Percentiles rank a stretch among this genome's conserved stretches.
Conservation (phyloP, 1,140 invertebrate genomes). For the Aricia agestis region DNA sequence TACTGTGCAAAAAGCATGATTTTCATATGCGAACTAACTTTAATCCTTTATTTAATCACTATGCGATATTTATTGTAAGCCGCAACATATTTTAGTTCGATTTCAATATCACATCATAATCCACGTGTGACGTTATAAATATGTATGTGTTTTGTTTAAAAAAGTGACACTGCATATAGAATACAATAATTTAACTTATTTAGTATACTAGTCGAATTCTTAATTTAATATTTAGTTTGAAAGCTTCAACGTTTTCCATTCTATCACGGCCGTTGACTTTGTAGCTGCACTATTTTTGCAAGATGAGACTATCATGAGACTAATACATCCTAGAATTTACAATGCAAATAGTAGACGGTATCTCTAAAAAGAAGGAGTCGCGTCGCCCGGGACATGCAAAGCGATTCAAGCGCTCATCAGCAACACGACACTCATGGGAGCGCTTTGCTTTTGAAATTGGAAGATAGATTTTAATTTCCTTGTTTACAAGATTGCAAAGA, state of each 20-base stretch:
- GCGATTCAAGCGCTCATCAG: slow-evolving; percentile 39
- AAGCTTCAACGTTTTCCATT: too few relatives aligned
- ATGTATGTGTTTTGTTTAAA: too few relatives aligned
- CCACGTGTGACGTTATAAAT: too few relatives aligned
- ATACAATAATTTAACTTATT: too few relatives aligned
- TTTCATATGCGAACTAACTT: not conserved
- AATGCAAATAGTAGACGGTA: slow-evolving; percentile 32
- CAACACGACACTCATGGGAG: slow-evolving; percentile 35
- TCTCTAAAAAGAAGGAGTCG: slow-evolving; percentile 27
- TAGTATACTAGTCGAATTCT: too few relatives aligned
- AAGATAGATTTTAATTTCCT: slow-evolving; percentile 37
- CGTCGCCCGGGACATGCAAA: slow-evolving; percentile 35
- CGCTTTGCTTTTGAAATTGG: slow-evolving; percentile 42
- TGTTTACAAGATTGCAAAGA: not conserved
- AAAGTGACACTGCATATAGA: too few relatives aligned
- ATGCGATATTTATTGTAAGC: not conserved
- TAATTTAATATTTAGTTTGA: too few relatives aligned
- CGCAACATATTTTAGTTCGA: too few relatives aligned
- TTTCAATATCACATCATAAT: too few relatives aligned
- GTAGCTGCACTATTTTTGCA: not conserved
- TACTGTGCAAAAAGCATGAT: not conserved
- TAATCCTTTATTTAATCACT: not conserved
- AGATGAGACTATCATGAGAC: slow-evolving; percentile 10
- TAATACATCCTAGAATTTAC: slow-evolving; percentile 27
- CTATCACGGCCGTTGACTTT: not conserved